Percentiles rank a stretch among this genome's conserved stretches.
Conservation (phyloP, 2,797 vertebrate genomes). For the Vireo griseus region DNA sequence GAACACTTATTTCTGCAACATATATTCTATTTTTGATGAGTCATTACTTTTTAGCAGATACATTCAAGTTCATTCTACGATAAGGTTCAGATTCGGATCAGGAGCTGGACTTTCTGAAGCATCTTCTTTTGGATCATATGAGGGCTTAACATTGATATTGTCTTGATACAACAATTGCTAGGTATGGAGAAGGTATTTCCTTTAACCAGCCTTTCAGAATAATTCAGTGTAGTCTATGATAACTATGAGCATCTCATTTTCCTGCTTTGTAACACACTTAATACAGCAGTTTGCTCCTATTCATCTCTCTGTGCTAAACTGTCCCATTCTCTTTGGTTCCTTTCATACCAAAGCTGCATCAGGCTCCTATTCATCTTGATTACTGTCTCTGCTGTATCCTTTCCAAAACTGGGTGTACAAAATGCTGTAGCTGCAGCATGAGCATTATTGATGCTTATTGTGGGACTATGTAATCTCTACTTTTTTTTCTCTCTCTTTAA, state of each 20-base stretch:
- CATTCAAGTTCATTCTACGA: neutral
- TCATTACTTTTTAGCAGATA: neutral
- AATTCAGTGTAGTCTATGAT: neutral
- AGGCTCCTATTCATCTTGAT: constrained; percentile 21
- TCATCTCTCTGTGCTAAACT: neutral
- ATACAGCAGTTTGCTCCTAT: neutral
- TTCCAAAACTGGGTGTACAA: neutral
- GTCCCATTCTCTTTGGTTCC: neutral
- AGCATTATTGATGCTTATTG: constrained; percentile 17
- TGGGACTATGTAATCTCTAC: neutral
- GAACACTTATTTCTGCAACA: neutral
- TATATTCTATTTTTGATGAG: neutral
- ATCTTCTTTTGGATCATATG: neutral
- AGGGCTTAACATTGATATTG: neutral
- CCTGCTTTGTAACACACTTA: neutral
- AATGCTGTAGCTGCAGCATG: neutral
- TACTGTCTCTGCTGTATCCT: neutral
- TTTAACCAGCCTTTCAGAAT: neutral
- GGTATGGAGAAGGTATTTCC: neutral
- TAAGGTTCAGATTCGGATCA: neutral
- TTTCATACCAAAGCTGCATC: neutral
- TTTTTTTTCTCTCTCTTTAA: constrained; percentile 17
- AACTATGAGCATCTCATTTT: neutral
- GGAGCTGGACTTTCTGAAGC: neutral
- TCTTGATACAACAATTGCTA: neutral